These are phyloP conservation scores for Neotragus pygmaeus DNA, from an alignment of 2,113 vertebrate species.

Conservation along the genomic window DNA sequence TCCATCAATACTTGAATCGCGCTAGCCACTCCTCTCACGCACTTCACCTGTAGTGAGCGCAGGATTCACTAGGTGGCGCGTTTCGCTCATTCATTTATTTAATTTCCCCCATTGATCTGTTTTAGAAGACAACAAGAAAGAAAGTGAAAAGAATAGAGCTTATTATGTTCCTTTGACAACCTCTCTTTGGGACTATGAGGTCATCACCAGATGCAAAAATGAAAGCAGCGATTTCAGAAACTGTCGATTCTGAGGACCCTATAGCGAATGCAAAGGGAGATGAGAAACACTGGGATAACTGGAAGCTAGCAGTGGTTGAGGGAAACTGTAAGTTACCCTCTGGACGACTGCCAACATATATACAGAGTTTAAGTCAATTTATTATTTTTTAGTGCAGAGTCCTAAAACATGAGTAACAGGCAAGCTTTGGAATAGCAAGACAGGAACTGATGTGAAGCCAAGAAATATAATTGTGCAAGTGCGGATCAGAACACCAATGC, in stretches of 20 bases:
- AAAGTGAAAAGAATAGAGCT: constrained; percentile 43
- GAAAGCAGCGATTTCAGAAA: constrained; percentile 41
- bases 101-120: constrained; percentile 33
- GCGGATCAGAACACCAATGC: neutral
- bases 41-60: neutral
- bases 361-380: neutral
- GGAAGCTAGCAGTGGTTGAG: neutral
- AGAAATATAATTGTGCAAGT: constrained; percentile 5
- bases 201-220: constrained; percentile 37
- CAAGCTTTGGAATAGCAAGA: neutral
- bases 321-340: neutral
- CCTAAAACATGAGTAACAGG: neutral
- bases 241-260: neutral
- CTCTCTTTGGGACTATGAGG: constrained; percentile 61
- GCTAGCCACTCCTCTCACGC: neutral
- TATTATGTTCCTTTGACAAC: constrained; percentile 47
- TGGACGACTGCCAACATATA: neutral
- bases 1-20: constrained; percentile 79
- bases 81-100: constrained; percentile 47
- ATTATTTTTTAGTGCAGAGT: neutral
- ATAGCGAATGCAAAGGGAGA: neutral
- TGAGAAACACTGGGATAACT: neutral
- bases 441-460: neutral
- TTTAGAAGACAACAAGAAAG: constrained; percentile 49
- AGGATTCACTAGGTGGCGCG: constrained; percentile 68